phyloP scores from a whole-genome alignment of 2,113 vertebrate species.

The Zosterops pallidus region DNA sequence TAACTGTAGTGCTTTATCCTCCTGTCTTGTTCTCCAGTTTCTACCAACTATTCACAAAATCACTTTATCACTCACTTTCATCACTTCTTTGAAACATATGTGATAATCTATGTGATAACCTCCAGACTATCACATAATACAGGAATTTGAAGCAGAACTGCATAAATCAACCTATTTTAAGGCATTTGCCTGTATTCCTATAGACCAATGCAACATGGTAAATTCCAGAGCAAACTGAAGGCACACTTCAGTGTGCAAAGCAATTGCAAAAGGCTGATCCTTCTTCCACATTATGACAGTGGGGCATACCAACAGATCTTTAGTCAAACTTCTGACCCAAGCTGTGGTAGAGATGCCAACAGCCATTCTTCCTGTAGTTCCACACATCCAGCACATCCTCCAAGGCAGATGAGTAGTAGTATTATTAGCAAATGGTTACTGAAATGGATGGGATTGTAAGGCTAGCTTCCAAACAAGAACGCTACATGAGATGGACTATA shows the following conservation, averaged over 20 bases:
- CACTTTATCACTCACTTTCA: background rate
- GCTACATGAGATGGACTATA: background rate
- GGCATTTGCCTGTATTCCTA: background rate
- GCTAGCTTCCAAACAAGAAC: background rate
- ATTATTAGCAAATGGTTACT: background rate
- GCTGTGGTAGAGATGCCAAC: background rate
- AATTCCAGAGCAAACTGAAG: background rate
- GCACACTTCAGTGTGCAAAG: background rate
- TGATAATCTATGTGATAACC: too few relatives aligned
- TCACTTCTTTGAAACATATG: background rate
- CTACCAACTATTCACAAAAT: background rate
- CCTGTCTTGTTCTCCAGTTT: background rate
- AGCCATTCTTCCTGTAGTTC: background rate
- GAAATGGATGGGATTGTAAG: background rate
- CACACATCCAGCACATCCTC: background rate
- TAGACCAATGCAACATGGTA: rapidly evolving
- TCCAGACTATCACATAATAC: background rate
- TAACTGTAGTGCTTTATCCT: too few relatives aligned
- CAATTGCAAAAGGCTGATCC: background rate
- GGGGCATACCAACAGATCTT: background rate
- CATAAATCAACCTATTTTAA: background rate
- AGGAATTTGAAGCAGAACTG: background rate
- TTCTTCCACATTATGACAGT: background rate
- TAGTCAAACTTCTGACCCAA: background rate
- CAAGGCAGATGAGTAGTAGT: background rate